Conservation (phyloP, 2,888 invertebrate genomes). For the Parthenolecanium corni region DNA sequence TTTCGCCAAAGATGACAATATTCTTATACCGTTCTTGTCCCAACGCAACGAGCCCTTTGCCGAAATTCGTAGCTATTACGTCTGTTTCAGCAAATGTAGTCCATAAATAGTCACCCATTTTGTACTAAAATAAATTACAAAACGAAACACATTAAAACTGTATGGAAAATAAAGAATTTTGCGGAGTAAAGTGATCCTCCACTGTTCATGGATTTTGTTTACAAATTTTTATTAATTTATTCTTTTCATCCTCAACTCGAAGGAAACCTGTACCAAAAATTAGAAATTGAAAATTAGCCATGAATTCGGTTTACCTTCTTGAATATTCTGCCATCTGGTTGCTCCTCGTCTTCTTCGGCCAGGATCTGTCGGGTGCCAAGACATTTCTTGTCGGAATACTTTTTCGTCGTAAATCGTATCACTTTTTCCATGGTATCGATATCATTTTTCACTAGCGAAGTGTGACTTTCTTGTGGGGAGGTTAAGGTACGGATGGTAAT, state of each 20-base stretch:
- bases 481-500: slow-evolving; percentile 63
- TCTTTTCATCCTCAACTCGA: background rate
- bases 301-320: slow-evolving; percentile 58
- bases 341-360: slow-evolving; percentile 86
- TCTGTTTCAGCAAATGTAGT: slow-evolving; percentile 68
- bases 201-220: background rate
- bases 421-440: slow-evolving; percentile 74
- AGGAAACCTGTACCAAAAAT: too few relatives aligned
- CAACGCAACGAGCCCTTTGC: slow-evolving; percentile 68
- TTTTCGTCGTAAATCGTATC: slow-evolving; percentile 63
- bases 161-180: too few relatives aligned
- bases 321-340: slow-evolving; percentile 87
- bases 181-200: background rate
- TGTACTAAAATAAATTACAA: slow-evolving; percentile 48
- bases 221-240: background rate
- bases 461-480: slow-evolving; percentile 56
- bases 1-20: slow-evolving; percentile 92
- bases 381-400: slow-evolving; percentile 61
- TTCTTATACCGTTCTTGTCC: slow-evolving; percentile 62
- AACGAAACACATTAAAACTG: background rate
- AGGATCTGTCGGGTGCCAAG: slow-evolving; percentile 83
- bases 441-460: slow-evolving; percentile 59
- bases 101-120: slow-evolving; percentile 89
- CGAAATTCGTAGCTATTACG: slow-evolving; percentile 61
- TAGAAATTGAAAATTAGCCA: too few relatives aligned